Percentiles rank a stretch among this genome's conserved stretches.
These are phyloP conservation scores for Albula goreensis DNA, from an alignment of 2,113 vertebrate genomes.

Conservation along the genomic window DNA sequence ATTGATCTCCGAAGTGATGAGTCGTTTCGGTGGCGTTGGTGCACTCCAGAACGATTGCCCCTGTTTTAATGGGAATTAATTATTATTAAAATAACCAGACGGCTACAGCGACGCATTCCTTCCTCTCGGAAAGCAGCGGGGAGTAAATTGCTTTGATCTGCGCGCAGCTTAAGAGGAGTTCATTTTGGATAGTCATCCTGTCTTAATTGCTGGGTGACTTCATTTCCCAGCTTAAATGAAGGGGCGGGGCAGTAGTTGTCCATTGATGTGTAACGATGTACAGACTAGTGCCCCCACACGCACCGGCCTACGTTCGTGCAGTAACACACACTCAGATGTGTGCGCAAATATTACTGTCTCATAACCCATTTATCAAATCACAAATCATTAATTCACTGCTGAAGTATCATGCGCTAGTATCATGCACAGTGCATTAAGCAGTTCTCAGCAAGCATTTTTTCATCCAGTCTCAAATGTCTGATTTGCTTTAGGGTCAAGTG, in stretches of 20 bases:
- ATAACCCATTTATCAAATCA: no score
- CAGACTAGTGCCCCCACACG: background rate
- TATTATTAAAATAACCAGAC: constrained; percentile 4
- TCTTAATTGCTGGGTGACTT: background rate
- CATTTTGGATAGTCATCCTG: background rate
- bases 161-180: background rate
- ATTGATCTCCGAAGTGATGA: background rate
- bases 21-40: background rate
- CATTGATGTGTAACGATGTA: no score
- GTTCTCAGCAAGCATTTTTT: background rate
- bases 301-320: background rate
- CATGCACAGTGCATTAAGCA: background rate
- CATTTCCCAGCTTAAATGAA: constrained; percentile 1
- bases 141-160: constrained; percentile 15
- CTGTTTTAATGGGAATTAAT: background rate
- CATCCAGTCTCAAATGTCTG: background rate
- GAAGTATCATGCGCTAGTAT: background rate
- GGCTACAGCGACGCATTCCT: background rate
- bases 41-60: background rate
- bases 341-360: background rate
- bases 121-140: background rate
- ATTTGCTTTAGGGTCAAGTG: background rate
- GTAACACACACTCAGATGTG: background rate
- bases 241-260: no score
- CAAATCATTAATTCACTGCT: no score